Evolutionary conservation across 2,797 vertebrate genomes (phyloP), one percentile per base, ranked within the genome.

Genomic region (Pangasius mekongensis): DNA sequence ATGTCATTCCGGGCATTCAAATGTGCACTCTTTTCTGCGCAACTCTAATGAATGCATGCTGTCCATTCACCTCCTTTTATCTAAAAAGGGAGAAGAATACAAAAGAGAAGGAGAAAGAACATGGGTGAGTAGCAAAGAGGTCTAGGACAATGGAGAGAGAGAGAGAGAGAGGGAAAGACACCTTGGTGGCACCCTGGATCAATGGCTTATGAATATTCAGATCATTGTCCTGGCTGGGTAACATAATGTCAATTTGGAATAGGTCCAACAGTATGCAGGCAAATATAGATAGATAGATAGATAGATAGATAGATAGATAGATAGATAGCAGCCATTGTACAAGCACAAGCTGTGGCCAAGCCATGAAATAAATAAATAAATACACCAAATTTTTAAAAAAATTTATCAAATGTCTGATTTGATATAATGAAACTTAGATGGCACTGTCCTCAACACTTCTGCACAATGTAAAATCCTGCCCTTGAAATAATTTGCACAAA

Each of bases 201-300:
- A 62, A 95, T 95, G 93, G n/a, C 84, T 92, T 92, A 94, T 95
- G 94, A 94, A 95, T 95, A 95, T 95, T 95, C 93, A 90, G 91
- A 94, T 94, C 92, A 90, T 91, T 87, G 85, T 92, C 87, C 78
- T 89, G 91, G 73, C 47, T 83, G 84, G 87, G 83, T 83, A 91
- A 91, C 91, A 91, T 94, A 92, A 94, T 92, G 89, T 91, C 92
- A 92, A 87, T 89, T 87, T 62, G 43, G 76, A 84, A 39, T 52
- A 58, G 67, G 58, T 54, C 78, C 47, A 87, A 39, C n/a, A 87
- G 36, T 20, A 62, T 76, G 47, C 39, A 82, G 24, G 27, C 16
- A 66, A 49, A 54, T 7, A 39, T n/a, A 16, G 43, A 58, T 14
- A 5, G 14, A 56, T 88, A 80, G 56, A 89, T 86, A 74, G 81